Conservation (phyloP, 2,113 vertebrate genomes). For the Turnix velox region DNA sequence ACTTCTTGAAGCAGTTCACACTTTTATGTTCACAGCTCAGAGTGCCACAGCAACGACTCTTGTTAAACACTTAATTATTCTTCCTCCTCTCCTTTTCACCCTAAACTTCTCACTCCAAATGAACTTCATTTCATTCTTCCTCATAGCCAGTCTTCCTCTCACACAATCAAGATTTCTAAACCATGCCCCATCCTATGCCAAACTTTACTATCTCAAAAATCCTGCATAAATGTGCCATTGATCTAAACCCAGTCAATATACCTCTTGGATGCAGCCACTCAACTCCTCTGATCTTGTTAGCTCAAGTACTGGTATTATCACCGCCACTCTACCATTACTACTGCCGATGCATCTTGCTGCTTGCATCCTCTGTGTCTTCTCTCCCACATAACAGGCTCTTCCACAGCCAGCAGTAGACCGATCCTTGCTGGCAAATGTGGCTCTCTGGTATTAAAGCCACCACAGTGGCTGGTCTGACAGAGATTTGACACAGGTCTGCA, state of each 20-base stretch:
- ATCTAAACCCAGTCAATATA: background rate
- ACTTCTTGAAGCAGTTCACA: background rate
- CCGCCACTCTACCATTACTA: background rate
- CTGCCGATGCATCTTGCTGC: background rate
- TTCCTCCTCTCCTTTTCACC: background rate
- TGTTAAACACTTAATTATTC: background rate
- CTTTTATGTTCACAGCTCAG: background rate
- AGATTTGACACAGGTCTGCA: background rate
- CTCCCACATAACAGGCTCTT: background rate
- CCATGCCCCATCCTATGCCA: background rate
- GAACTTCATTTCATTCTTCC: background rate
- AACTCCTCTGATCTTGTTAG: background rate
- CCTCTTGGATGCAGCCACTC: background rate
- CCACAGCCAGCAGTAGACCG: background rate
- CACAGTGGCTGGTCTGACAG: background rate
- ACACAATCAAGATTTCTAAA: background rate
- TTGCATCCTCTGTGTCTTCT: background rate
- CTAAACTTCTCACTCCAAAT: background rate
- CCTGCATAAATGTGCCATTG: rapidly evolving
- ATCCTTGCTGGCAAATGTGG: background rate
- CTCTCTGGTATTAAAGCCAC: background rate
- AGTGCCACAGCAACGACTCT: background rate
- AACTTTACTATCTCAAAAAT: background rate
- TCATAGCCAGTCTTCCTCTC: background rate
- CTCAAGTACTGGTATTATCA: background rate